Conservation (phyloP, 1,140 invertebrate genomes). For the Pteromalus puparum region DNA sequence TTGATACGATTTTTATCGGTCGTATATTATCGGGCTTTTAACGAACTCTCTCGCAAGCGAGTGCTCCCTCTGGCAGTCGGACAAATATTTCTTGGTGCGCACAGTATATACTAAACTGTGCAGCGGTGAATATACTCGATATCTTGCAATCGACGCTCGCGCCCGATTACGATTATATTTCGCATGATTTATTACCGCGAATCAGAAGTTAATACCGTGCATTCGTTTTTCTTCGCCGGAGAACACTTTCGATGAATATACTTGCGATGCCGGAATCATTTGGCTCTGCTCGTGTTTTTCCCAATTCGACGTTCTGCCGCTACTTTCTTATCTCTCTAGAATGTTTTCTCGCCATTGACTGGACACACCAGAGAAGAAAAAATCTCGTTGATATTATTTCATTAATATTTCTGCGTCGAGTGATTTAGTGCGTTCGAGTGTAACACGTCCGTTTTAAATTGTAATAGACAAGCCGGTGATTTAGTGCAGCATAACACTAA, state of each 20-base stretch:
- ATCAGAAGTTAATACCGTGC: background rate
- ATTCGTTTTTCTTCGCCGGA: background rate
- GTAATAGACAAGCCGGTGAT: background rate
- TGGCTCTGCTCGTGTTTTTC: too few relatives aligned
- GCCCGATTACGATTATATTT: background rate
- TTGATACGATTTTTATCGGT: constrained; percentile 33
- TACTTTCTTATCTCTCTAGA: too few relatives aligned
- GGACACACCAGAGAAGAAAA: too few relatives aligned
- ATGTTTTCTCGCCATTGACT: too few relatives aligned
- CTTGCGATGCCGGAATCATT: too few relatives aligned
- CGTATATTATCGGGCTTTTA: constrained; percentile 30
- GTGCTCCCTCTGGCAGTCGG: background rate
- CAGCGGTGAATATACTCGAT: background rate
- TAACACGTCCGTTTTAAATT: background rate
- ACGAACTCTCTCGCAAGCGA: background rate
- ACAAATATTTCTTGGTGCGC: background rate
- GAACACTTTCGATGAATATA: too few relatives aligned
- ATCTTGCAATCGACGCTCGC: background rate
- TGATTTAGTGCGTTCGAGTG: background rate
- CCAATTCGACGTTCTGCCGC: too few relatives aligned
- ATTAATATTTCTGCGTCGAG: background rate
- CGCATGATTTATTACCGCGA: background rate
- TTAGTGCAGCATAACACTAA: background rate
- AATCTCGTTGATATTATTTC: background rate
- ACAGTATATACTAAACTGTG: background rate